Evolutionary conservation across 2,113 vertebrate genomes (phyloP).

Genomic region (Dipodomys merriami): DNA sequence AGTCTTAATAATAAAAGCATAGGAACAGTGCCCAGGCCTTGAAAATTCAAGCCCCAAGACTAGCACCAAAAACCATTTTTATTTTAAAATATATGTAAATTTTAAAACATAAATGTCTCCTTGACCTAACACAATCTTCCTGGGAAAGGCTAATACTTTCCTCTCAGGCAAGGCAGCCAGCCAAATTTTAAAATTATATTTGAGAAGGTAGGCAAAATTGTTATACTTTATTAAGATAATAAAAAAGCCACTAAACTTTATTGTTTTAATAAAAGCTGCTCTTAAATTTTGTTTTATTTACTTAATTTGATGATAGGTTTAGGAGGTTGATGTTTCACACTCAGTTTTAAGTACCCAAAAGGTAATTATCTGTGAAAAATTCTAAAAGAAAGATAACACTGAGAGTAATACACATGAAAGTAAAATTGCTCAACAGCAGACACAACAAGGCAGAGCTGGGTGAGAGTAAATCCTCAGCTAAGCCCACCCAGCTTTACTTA

Average conservation of each 20-base stretch:
- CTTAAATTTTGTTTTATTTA: conserved; percentile 77
- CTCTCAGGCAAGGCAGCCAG: background rate
- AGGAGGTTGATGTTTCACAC: conserved; percentile 57
- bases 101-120: background rate
- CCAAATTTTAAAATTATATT: conserved; percentile 51
- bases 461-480: background rate
- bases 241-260: conserved; percentile 75
- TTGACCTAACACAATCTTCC: background rate
- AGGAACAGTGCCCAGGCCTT: too few species aligned
- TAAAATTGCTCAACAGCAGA: background rate
- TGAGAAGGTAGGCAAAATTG: conserved; percentile 45
- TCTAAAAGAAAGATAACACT: conserved; percentile 52
- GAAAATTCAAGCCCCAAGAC: too few species aligned
- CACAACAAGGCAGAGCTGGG: background rate
- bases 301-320: conserved; percentile 66
- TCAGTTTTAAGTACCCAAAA: conserved; percentile 67
- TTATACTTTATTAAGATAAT: conserved; percentile 71
- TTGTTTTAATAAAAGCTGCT: conserved; percentile 74
- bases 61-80: background rate
- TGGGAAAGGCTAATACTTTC: background rate
- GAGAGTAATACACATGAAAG: conserved; percentile 23
- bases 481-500: background rate
- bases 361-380: conserved; percentile 76
- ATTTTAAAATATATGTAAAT: background rate
- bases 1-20: too few species aligned